Conservation (phyloP, 2,113 vertebrate species). For the Furnarius figulus region DNA sequence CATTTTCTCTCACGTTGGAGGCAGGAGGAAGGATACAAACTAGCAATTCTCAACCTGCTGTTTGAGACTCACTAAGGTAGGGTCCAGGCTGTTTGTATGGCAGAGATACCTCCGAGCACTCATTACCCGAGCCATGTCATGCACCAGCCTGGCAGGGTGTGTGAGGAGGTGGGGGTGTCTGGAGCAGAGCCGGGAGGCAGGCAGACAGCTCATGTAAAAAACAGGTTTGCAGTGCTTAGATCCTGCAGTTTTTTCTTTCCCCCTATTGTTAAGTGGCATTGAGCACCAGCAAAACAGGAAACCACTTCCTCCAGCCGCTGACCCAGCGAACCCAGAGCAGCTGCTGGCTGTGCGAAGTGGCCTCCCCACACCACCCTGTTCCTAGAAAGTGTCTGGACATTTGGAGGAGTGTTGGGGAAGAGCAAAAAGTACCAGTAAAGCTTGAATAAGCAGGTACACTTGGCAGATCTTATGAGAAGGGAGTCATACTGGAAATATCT, state of each 20-base stretch:
- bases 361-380: not conserved
- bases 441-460: not conserved
- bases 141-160: fast-evolving
- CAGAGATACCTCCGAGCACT: not conserved
- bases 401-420: not conserved
- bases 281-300: conserved; percentile 79
- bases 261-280: conserved; percentile 76
- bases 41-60: not conserved
- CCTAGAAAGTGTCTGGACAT: conserved; percentile 39
- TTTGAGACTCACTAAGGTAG: not conserved
- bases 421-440: not conserved
- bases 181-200: not conserved
- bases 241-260: conserved; percentile 70
- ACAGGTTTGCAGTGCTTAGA: conserved; percentile 43
- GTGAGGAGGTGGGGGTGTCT: not conserved
- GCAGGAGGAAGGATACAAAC: not conserved
- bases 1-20: not conserved
- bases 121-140: not conserved
- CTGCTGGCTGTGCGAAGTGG: conserved; percentile 31
- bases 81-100: not conserved
- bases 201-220: conserved; percentile 34
- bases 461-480: not conserved
- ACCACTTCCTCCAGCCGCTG: conserved; percentile 58
- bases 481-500: not conserved
- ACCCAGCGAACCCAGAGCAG: conserved; percentile 12